Percentiles rank a stretch among this genome's conserved stretches.
Evolutionary conservation across 2,797 vertebrate genomes (phyloP).

Genomic region (Ibycter americanus): DNA sequence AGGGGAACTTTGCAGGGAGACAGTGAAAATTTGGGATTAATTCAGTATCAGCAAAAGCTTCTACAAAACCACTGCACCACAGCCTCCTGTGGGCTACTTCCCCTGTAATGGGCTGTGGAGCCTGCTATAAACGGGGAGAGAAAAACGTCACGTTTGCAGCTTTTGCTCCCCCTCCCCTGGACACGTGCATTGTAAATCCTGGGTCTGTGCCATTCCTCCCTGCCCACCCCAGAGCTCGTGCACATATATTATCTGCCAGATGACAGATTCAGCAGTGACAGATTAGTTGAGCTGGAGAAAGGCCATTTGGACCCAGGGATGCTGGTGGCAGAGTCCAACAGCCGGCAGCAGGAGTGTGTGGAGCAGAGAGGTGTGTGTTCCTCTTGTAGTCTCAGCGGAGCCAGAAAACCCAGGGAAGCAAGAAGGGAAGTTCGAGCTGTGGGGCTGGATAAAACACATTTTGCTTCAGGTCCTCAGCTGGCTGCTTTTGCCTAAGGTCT

Average conservation of each 20-base stretch:
- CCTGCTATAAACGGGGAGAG: background rate
- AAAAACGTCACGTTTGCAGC: background rate
- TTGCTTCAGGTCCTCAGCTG: background rate
- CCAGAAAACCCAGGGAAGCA: background rate
- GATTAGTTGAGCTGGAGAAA: constrained; percentile 45
- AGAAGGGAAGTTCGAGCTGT: background rate
- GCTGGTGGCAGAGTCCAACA: background rate
- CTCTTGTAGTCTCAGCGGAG: background rate
- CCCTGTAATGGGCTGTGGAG: background rate
- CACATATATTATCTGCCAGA: constrained; percentile 17
- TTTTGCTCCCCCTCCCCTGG: background rate
- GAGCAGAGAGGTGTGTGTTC: background rate
- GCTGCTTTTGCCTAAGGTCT: background rate
- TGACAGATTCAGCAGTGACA: constrained; percentile 28
- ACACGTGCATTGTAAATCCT: background rate
- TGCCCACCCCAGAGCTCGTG: background rate
- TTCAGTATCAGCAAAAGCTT: background rate
- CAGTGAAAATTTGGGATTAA: background rate
- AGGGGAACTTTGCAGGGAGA: background rate
- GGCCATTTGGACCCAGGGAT: constrained; percentile 10
- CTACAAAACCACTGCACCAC: background rate
- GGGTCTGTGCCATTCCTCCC: background rate
- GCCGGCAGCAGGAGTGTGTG: accelerated
- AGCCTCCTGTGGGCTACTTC: background rate
- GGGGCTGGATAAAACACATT: background rate